A percentile compares a stretch with the other conserved stretches of the same genome.
Evolutionary conservation across 2,113 vertebrate genomes (phyloP).

Genomic region (Manacus vitellinus): DNA sequence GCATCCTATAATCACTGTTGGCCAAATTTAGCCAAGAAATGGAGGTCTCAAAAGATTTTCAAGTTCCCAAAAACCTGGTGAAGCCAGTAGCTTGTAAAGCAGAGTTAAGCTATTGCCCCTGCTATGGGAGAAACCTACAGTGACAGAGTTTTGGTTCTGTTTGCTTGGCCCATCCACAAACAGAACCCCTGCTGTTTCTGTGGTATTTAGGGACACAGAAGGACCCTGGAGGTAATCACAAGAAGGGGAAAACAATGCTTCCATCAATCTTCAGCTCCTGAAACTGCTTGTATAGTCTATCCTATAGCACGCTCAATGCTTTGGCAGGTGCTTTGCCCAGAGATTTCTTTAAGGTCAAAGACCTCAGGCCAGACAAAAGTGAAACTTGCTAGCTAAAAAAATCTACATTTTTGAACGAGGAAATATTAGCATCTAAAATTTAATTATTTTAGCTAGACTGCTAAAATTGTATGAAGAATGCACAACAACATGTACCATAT

Average conservation of each 20-base stretch:
- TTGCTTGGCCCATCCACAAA: background rate
- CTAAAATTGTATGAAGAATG: background rate
- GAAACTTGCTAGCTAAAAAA: background rate
- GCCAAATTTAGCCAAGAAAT: background rate
- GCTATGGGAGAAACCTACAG: background rate
- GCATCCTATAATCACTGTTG: background rate
- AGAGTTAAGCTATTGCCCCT: background rate
- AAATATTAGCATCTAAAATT: background rate
- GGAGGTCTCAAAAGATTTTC: background rate
- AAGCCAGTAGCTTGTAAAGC: background rate
- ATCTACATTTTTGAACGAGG: background rate
- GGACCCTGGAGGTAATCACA: background rate
- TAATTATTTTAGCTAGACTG: background rate
- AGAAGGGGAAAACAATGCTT: background rate
- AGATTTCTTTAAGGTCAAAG: background rate
- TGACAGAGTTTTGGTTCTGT: background rate
- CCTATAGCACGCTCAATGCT: background rate
- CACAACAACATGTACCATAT: background rate
- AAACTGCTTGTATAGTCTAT: background rate
- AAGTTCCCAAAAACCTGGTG: background rate
- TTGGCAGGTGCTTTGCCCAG: background rate
- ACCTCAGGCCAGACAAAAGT: background rate
- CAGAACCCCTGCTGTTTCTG: background rate
- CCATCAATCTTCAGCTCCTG: background rate
- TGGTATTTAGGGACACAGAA: background rate